Base-by-base conservation (phyloP, 1,140 invertebrate species). In the Lepidurus couesii region DNA sequence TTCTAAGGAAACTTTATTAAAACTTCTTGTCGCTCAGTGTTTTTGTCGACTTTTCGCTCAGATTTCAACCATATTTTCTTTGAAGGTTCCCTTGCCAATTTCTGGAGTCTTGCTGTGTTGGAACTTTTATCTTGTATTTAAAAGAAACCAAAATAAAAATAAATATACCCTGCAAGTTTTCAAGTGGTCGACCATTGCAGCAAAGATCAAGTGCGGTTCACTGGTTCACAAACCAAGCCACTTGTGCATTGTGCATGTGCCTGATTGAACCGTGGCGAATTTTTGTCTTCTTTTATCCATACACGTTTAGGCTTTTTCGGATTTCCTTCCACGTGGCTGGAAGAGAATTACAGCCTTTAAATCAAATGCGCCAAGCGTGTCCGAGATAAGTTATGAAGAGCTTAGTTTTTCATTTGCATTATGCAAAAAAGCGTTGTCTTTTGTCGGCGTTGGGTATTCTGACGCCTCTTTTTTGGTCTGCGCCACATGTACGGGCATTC, bases 381-480 rank as follows among this genome's bases (percentile, higher is more conserved):
- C 53, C 53, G 8, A 65, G 53, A 65, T 65, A 65, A 65, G 21
- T 65, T 65, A 65, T 65, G 53, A 65, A 65, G 34, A 65, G 53
- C 53, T 65, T 65, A 65, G 53, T 7, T 65, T 34, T 11, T 65
- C 53, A 65, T 65, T 65, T 65, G 53, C 53, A 65, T 21, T 65
- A 65, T 65, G 53, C 53, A 65, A 65, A 65, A 65, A 65, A 65
- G n/a, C 53, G 53, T 65, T 65, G 53, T n/a, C 53, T 9, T 65
- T 65, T 65, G 53, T 65, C 53, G 53, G 53, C n/a, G 53, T 65
- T 65, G 13, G 53, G 16, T 21, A 65, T 7, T 65, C 21, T 65
- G 21, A 65, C 53, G 53, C 53, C 53, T 65, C 3, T 65, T 65
- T 65, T 16, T 21, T 21, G 21, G 53, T 65, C 9, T 16, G 53